Conservation (phyloP, 2,113 vertebrate species). For the Nettapus auritus region DNA sequence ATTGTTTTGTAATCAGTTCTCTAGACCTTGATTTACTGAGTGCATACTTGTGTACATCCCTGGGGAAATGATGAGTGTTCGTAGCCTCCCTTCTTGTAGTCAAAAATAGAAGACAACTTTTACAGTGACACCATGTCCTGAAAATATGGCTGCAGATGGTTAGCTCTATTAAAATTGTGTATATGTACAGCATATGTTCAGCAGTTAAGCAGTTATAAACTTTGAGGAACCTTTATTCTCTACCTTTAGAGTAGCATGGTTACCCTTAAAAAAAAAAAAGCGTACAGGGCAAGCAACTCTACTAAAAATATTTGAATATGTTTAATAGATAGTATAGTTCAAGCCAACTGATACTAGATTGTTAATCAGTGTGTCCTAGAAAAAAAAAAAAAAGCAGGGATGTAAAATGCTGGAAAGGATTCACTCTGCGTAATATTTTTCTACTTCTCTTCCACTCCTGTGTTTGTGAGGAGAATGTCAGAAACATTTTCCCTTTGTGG, state of each 20-base stretch:
- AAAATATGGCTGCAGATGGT: background rate
- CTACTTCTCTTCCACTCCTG: background rate
- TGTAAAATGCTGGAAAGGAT: background rate
- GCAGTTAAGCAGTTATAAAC: background rate
- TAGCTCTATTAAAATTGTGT: background rate
- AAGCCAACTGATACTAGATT: rapidly evolving
- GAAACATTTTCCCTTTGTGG: background rate
- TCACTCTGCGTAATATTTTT: background rate
- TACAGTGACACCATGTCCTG: background rate
- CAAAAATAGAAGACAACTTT: background rate
- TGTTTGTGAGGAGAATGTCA: background rate
- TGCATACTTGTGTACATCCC: background rate
- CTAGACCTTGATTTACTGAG: background rate
- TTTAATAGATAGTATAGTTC: background rate
- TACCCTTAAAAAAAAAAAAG: background rate
- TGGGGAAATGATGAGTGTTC: background rate
- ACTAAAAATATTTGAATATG: background rate
- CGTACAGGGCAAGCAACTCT: background rate
- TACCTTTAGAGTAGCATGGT: background rate
- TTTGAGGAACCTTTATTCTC: background rate
- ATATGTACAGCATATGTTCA: background rate
- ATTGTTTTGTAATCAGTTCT: background rate
- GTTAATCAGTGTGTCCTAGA: background rate
- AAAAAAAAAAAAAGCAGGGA: background rate
- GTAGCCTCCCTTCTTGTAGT: background rate